These are phyloP conservation scores for Drosophila paulistorum DNA, from an alignment of 1,140 invertebrate genomes.

Conservation along the genomic window DNA sequence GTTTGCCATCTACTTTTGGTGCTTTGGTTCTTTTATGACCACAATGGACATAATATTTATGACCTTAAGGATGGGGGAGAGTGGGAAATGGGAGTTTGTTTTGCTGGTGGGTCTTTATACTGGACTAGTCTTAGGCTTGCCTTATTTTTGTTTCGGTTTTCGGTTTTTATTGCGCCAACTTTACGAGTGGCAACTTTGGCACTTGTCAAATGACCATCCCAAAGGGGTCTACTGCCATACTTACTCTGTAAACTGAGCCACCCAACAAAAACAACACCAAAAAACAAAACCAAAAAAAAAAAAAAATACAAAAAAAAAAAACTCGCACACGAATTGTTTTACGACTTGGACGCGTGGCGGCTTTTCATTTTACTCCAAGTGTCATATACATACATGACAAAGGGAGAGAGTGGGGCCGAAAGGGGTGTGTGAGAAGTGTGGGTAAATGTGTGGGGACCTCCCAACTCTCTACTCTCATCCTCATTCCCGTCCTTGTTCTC, in stretches of 20 bases:
- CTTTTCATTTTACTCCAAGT: slow-evolving; percentile 21
- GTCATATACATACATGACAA: slow-evolving; percentile 23
- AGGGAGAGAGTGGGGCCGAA: neutral
- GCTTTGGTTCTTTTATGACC: slow-evolving; percentile 56
- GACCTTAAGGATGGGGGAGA: slow-evolving; percentile 14
- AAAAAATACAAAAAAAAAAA: neutral
- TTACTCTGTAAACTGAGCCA: slow-evolving; percentile 16
- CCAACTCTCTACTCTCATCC: neutral
- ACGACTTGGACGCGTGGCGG: slow-evolving; percentile 48
- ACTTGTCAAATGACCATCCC: slow-evolving; percentile 64
- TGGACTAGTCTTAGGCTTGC: slow-evolving; percentile 15
- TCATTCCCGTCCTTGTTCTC: neutral
- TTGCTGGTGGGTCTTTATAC: neutral
- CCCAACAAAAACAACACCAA: slow-evolving; percentile 2
- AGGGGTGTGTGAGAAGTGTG: neutral
- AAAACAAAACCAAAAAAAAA: neutral
- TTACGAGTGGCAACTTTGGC: slow-evolving; percentile 65
- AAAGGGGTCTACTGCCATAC: slow-evolving; percentile 18
- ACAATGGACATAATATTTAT: slow-evolving; percentile 64
- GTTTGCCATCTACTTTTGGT: slow-evolving; percentile 8
- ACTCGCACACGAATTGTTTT: slow-evolving; percentile 50
- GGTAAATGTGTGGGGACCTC: neutral
- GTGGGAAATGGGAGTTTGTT: neutral
- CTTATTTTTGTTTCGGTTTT: slow-evolving; percentile 38
- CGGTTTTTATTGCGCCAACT: slow-evolving; percentile 58